These are phyloP conservation scores for Pocota personata DNA, from an alignment of 2,888 invertebrate species.

Conservation along the genomic window DNA sequence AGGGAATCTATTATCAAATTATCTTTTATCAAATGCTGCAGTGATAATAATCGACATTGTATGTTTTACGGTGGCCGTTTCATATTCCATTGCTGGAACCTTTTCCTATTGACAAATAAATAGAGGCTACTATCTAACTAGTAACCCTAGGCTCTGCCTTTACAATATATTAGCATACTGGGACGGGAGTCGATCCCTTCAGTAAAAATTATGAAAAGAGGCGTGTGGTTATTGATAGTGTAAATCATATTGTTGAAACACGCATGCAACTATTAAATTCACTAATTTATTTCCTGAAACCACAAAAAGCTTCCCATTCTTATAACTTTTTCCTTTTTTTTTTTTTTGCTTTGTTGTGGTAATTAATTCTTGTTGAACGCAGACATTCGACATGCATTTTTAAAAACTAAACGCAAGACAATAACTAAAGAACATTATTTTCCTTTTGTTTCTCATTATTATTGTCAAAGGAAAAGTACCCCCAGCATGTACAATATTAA, in stretches of 20 bases:
- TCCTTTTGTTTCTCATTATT: background rate
- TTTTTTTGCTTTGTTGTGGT: conserved; percentile 5
- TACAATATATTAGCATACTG: background rate
- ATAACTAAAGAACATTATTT: background rate
- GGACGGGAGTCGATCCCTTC: background rate
- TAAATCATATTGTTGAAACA: conserved; percentile 31
- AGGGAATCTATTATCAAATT: background rate
- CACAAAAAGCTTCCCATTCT: background rate
- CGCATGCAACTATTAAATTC: conserved; percentile 17
- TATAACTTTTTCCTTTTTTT: background rate
- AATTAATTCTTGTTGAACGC: background rate
- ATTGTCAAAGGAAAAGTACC: background rate
- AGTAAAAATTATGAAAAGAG: background rate
- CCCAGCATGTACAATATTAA: conserved; percentile 8
- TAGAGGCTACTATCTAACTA: background rate
- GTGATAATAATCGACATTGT: background rate
- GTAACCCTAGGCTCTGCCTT: background rate
- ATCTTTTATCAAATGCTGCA: background rate
- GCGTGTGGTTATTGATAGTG: conserved; percentile 29
- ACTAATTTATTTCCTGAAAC: background rate
- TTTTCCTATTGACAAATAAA: no score
- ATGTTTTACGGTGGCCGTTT: background rate
- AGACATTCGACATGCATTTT: conserved; percentile 9
- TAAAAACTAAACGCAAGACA: conserved; percentile 5
- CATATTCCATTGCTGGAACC: no score